Base-by-base conservation (phyloP, 2,797 vertebrate genomes). In the Clarias fuscus region DNA sequence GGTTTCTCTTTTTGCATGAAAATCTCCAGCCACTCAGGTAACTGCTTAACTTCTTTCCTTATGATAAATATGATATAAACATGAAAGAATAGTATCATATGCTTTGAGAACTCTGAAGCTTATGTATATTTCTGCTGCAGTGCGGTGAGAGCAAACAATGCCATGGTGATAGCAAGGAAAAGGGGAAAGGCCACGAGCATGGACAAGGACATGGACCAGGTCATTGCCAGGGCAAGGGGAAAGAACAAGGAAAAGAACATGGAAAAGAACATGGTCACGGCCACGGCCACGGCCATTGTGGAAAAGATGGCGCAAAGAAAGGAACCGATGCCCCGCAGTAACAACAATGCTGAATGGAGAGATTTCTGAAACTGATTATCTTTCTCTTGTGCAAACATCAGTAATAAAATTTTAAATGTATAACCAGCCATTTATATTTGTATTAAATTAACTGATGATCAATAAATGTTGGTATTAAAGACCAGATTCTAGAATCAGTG, bases 101-200 rank as follows among this genome's bases (percentile, higher is more conserved):
- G 18, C 27, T 40, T 79, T 37, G 10, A 79, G 76, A 40, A 79
- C 37, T 81, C 22, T 37, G 14, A 70, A 15, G 20, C 48, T 56
- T 6, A 61, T 58, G 22, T 83, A 5, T 65, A n/a, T 82, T 65
- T 65, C 22, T 65, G 17, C 15, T 37, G 76, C 67, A 64, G 56
- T 24, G 27, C 43, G 56, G 13, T 4, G n/a, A 27, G 18, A 4
- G 59, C 7, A 27, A 67, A 33, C 6, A 10, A 43, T 37, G 72
- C 53, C 64, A 13, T 0, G 56, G 17, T 22, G n/a, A 64, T 0
- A 11, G 37, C 37, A 24, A 75, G 37, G 68, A n/a, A 1, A 82
- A 86, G 71, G 88, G 62, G 11, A 79, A 84, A 37, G 22, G 71
- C 7, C 76, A 85, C 0, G 43, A 18, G 8, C 72, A 68, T 2